A percentile compares a stretch with the other conserved stretches of the same genome.
These are phyloP conservation scores for Smithornis capensis DNA, from an alignment of 2,113 vertebrate species.

Conservation along the genomic window DNA sequence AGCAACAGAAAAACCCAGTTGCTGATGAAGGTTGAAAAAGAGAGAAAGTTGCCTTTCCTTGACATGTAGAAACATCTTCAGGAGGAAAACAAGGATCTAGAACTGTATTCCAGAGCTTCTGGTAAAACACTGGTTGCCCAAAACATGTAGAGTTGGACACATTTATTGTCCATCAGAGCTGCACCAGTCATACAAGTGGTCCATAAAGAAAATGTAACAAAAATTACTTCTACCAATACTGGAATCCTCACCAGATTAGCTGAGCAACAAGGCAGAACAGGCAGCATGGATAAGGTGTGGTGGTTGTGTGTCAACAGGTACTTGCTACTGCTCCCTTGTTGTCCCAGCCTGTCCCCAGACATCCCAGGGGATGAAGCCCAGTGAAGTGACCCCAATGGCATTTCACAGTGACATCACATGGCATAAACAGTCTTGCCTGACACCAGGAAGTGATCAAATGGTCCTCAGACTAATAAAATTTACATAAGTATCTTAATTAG, in stretches of 20 bases:
- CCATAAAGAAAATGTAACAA: neutral
- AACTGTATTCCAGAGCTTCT: neutral
- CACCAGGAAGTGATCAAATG: neutral
- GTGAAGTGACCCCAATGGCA: neutral
- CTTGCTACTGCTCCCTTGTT: neutral
- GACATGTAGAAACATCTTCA: neutral
- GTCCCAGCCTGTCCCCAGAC: neutral
- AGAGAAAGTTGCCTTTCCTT: neutral
- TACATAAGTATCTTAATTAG: neutral
- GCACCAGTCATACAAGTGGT: neutral
- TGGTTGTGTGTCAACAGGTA: accelerated
- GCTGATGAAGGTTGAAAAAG: neutral
- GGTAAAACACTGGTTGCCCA: neutral
- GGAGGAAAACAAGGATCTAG: neutral
- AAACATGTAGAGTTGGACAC: neutral
- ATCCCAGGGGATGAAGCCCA: accelerated
- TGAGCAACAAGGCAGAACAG: neutral
- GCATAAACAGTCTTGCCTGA: neutral
- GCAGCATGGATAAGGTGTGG: neutral
- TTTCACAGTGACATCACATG: neutral
- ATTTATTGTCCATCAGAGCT: neutral
- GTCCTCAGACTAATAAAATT: neutral
- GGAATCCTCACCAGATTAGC: neutral
- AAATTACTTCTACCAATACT: neutral
- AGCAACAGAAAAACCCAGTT: neutral